Evolutionary conservation across 2,888 invertebrate species (phyloP), one percentile per base, ranked within the genome.

Genomic region (Eutolmus rufibarbis): DNA sequence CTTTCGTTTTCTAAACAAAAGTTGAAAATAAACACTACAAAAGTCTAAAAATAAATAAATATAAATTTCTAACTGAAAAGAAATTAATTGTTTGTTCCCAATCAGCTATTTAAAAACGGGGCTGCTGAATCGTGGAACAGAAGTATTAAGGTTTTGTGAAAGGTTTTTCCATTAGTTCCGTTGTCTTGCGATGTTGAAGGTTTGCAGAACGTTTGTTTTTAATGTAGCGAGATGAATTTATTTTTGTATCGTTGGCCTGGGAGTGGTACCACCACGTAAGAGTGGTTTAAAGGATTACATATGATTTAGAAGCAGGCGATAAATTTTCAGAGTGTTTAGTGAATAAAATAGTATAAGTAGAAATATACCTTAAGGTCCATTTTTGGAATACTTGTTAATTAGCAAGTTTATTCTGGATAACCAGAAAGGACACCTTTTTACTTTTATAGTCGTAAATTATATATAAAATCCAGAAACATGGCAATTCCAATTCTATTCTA

Each of bases 131-230:
- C 1, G 43, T 4, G 16, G 43, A 14, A 46, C 16, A 46, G 14
- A 46, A 16, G 43, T 46, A 16, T 46, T 16, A 46, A 16, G 43
- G 16, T 46, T 46, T 46, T 46, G 2, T 46, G 8, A 12, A 23
- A 23, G 9, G 9, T 2, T 0, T 19, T 7, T 66, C 28, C 9
- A 31, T 37, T 34, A 5, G 37, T 28, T 76, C 1, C 9, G 37
- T 76, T 76, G 23, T 19, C 43, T n/a, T 19, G 23, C 16, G 74
- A 92, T 92, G 92, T 92, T 92, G 14, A 90, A 89, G 88, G 89
- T 93, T n/a, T 51, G n/a, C 51, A 51, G n/a, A 51, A 16, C 7
- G 5, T 51, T 51, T n/a, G 51, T 5, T 51, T 43, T 14, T 16
- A 46, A 16, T 46, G 43, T 3, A 14, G 16, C 9, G 5, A 14